Conservation (phyloP, 2,797 vertebrate species). For the Hephaestus fuliginosus region DNA sequence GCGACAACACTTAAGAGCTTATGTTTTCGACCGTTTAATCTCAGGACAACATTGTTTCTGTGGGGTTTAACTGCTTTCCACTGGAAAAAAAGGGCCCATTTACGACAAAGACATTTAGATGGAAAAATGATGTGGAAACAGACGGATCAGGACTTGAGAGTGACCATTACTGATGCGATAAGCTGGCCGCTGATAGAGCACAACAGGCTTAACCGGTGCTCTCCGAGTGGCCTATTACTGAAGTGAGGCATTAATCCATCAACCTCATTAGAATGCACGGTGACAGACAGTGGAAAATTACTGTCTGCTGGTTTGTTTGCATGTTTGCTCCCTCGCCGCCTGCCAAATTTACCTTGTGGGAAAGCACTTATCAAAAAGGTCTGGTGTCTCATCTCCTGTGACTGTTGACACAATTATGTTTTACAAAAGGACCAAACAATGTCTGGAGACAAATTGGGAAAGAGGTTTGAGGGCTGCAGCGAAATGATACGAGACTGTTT, state of each 20-base stretch:
- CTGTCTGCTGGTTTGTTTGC: slow-evolving; percentile 70
- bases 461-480: slow-evolving; percentile 42
- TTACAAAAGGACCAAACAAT: slow-evolving; percentile 73
- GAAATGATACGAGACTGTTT: slow-evolving; percentile 46
- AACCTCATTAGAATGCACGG: slow-evolving; percentile 79
- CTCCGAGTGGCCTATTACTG: slow-evolving; percentile 64
- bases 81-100: slow-evolving; percentile 45
- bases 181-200: slow-evolving; percentile 62
- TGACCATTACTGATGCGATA: slow-evolving; percentile 76
- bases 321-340: slow-evolving; percentile 53
- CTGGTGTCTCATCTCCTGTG: slow-evolving; percentile 58
- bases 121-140: slow-evolving; percentile 71
- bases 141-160: slow-evolving; percentile 33
- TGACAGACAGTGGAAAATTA: slow-evolving; percentile 71
- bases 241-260: slow-evolving; percentile 73
- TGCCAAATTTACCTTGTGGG: slow-evolving; percentile 74
- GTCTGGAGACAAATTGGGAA: slow-evolving; percentile 64
- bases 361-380: slow-evolving; percentile 72
- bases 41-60: slow-evolving; percentile 45
- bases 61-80: slow-evolving; percentile 66
- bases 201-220: slow-evolving; percentile 64
- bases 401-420: slow-evolving; percentile 77
- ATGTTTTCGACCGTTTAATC: slow-evolving; percentile 65
- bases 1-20: slow-evolving; percentile 52
- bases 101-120: slow-evolving; percentile 55